Conservation (phyloP, 2,888 invertebrate genomes). For the Perithous albicinctus region DNA sequence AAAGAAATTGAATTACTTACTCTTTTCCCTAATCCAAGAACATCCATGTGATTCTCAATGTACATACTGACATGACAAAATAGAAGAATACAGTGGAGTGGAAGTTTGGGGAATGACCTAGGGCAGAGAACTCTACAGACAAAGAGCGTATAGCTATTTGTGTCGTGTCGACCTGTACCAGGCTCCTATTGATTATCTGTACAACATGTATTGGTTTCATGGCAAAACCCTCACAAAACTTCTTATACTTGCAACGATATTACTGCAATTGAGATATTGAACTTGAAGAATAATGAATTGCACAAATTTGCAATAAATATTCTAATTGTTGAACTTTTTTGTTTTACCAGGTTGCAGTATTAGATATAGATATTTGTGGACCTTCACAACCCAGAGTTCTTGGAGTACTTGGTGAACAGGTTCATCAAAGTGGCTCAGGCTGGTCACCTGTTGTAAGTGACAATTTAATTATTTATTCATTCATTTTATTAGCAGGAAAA, state of each 20-base stretch:
- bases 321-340: slow-evolving; percentile 18
- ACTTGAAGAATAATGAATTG: background rate
- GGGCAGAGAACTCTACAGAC: slow-evolving; percentile 51
- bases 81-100: slow-evolving; percentile 61
- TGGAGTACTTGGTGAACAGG: slow-evolving; percentile 96
- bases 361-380: slow-evolving; percentile 99
- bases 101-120: slow-evolving; percentile 69
- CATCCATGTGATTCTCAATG: slow-evolving; percentile 81
- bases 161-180: slow-evolving; percentile 80
- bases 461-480: background rate
- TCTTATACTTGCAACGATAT: background rate
- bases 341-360: slow-evolving; percentile 65
- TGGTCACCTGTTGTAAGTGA: slow-evolving; percentile 97
- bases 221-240: slow-evolving; percentile 23
- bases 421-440: slow-evolving; percentile 98
- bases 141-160: slow-evolving; percentile 71
- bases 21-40: slow-evolving; percentile 79
- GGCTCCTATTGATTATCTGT: slow-evolving; percentile 78
- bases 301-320: background rate
- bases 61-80: slow-evolving; percentile 76
- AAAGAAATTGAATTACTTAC: slow-evolving; percentile 73
- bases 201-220: slow-evolving; percentile 48
- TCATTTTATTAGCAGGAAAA: background rate
- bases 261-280: background rate
- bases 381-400: slow-evolving; percentile 98